Base-by-base conservation (phyloP, 1,140 invertebrate species). In the Aphaenogaster rudis region DNA sequence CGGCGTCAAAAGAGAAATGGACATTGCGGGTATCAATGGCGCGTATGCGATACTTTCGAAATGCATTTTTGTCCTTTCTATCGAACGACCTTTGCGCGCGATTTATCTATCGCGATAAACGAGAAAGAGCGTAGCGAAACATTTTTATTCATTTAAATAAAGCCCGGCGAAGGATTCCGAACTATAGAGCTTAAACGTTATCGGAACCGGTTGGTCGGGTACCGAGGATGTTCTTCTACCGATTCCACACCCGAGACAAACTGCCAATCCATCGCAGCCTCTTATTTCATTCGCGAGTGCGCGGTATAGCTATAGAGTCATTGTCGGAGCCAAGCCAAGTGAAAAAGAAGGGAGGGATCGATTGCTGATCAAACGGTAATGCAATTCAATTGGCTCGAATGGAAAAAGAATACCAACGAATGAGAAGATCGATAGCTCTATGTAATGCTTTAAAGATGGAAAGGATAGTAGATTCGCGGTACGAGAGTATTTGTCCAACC, bases 291-390 rank as follows among this genome's bases (percentile, higher is more conserved):
- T 89, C 88, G 84, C 69, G 63, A 61, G 36, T 45, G 59, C 21
- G 39, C 80, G 28, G 17, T 85, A 57, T 76, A 76, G 61, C 71
- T 86, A 88, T 88, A 87, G 84, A 91, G 84, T 91, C 90, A 91
- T 91, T 91, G 86, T 71, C 72, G 45, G 57, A 45, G 48, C 15
- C 84, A 57, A 86, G 72, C 71, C 84, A 67, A 89, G 84, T 61
- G 88, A 85, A 87, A 90, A 89, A 80, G 79, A 48, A 89, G 82
- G 81, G 76, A 84, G 57, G 66, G 82, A 92, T 92, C 91, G 88
- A 91, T 91, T 80, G 80, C 91, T 92, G 91, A 92, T 92, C 91
- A 91, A 92, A 92, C 86, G 86, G 88, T 91, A 91, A 92, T 92
- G 91, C 88, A 91, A 92, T 92, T 92, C 91, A 92, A 92, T 92